Base-by-base conservation (phyloP, 2,888 invertebrate species). In the Hemaris fuciformis region DNA sequence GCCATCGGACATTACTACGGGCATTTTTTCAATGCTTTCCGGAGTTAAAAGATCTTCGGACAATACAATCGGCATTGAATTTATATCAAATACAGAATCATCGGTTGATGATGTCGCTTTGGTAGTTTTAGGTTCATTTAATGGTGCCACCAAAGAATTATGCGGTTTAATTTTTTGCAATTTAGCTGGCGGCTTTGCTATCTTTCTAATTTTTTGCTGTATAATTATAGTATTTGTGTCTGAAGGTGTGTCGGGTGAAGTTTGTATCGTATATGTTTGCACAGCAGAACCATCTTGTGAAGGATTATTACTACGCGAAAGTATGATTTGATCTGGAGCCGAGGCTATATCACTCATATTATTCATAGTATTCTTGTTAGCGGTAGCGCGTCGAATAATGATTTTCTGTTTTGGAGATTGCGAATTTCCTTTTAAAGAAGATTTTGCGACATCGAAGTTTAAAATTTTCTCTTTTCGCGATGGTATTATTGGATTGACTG, bases 1-100 rank as follows among this genome's bases (percentile, higher is more conserved):
- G 8, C 88, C 89, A 66, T 91, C 92, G 0, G 92, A 83, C 89
- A 91, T 91, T 0, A 95, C 93, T 34, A 95, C 93, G 0, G 95
- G 95, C 93, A 95, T 94, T 75, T 94, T 95, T 70, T 95, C 95
- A 59, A 95, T 94, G 72, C 86, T 94, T 75, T 95, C 95, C 0
- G 95, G 93, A 0, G 95, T 95, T 63, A 95, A 82, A 43, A 95
- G 93, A 71, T 96, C 95, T 70, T 96, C 96, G 34, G 95, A 95
- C 45, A 96, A 81, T 3, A 96, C 95, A 66, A 96, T 95, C 1
- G 96, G 96, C 95, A 96, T 96, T 1, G 95, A 95, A 80, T 95
- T 95, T 38, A 96, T 96, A 78, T 96, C 96, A 68, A 96, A 94
- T 66, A 94, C 84, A 62, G 88, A 78, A 60, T 93, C 93, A 66